Percentiles rank a stretch among this genome's conserved stretches.
These are phyloP conservation scores for Emys orbicularis DNA, from an alignment of 2,797 vertebrate genomes.

Conservation along the genomic window DNA sequence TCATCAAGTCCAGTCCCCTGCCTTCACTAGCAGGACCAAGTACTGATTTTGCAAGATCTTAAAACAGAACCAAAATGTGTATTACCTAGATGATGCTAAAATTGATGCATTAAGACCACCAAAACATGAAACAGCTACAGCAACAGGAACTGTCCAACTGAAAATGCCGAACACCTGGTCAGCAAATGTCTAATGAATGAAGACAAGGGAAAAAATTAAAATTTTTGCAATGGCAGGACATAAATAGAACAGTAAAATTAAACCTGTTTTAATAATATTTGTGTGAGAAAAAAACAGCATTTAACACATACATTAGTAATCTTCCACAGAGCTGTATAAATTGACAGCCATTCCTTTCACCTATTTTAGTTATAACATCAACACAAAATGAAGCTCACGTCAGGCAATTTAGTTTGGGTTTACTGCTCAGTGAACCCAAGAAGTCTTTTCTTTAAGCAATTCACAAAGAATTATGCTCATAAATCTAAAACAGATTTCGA, in stretches of 20 bases:
- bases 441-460: not conserved
- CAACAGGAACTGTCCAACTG: constrained; percentile 95
- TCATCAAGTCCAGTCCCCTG: too few species aligned
- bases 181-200: constrained; percentile 90
- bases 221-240: not conserved
- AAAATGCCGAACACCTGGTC: constrained; percentile 91
- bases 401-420: not conserved
- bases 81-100: constrained; percentile 94
- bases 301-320: not conserved
- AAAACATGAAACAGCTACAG: constrained; percentile 96
- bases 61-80: not conserved
- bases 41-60: too few species aligned
- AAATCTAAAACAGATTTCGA: not conserved
- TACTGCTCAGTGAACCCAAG: not conserved
- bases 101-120: constrained; percentile 96
- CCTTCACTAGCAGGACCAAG: too few species aligned
- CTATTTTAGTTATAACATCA: not conserved
- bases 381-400: constrained; percentile 8
- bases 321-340: not conserved
- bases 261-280: not conserved
- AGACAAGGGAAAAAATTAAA: constrained; percentile 56
- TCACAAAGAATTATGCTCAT: not conserved
- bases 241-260: not conserved
- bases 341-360: not conserved
- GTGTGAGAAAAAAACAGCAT: not conserved